Evolutionary conservation across 2,888 invertebrate species (phyloP).

Genomic region (Scaptomyza reducta): DNA sequence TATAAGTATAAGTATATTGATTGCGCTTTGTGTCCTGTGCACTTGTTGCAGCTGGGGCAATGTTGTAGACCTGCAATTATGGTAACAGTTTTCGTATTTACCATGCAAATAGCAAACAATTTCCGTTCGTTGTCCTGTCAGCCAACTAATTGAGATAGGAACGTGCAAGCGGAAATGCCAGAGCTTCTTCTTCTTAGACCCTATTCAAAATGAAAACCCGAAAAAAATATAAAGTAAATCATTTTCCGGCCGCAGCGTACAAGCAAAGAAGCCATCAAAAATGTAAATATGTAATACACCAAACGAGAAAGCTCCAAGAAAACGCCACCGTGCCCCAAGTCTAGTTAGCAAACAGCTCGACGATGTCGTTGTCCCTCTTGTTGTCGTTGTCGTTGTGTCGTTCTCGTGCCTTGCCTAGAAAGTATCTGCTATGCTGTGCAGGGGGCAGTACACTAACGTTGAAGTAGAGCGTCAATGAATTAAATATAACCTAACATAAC

Average conservation of each 20-base stretch:
- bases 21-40: conserved; percentile 15
- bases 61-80: conserved; percentile 39
- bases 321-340: conserved; percentile 23
- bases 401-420: conserved; percentile 55
- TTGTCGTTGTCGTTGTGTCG: conserved; percentile 16
- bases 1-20: conserved; percentile 1
- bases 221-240: conserved; percentile 30
- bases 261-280: conserved; percentile 65
- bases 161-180: conserved; percentile 62
- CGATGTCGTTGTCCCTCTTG: conserved; percentile 17
- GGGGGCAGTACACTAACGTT: conserved; percentile 49
- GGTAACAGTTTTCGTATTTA: conserved; percentile 42
- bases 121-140: conserved; percentile 73
- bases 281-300: conserved; percentile 71
- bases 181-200: conserved; percentile 5
- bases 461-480: conserved; percentile 77
- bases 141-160: conserved; percentile 70
- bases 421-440: conserved; percentile 28
- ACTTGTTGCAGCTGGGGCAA: conserved; percentile 29
- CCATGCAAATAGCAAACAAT: conserved; percentile 65
- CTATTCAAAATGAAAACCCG: background rate
- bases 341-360: conserved; percentile 20
- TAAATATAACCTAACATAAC: conserved; percentile 63
- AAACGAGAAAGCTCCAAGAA: conserved; percentile 26
- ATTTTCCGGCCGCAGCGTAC: conserved; percentile 42